Evolutionary conservation across 2,888 invertebrate species (phyloP).

Genomic region (Serripes groenlandicus): DNA sequence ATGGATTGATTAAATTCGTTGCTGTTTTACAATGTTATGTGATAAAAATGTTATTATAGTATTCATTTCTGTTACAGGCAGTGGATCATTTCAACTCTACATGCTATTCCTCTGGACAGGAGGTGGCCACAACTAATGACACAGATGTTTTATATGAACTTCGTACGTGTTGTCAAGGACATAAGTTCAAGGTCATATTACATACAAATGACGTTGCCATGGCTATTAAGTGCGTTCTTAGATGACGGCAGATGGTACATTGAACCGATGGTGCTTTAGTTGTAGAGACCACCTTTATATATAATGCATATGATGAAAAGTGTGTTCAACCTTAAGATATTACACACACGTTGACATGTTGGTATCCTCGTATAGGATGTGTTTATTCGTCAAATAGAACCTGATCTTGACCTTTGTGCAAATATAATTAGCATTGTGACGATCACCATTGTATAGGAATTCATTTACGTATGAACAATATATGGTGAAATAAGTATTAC

Average conservation of each 20-base stretch:
- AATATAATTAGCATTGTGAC: too few relatives aligned
- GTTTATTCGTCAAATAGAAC: too few relatives aligned
- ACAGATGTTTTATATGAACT: constrained; percentile 40
- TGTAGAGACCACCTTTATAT: too few relatives aligned
- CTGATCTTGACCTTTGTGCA: too few relatives aligned
- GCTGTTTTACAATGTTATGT: not conserved
- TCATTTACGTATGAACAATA: too few relatives aligned
- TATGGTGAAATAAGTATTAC: too few relatives aligned
- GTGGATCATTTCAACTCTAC: constrained; percentile 20
- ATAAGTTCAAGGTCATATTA: constrained; percentile 59
- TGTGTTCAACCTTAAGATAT: too few relatives aligned
- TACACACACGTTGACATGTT: too few relatives aligned
- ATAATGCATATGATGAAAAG: too few relatives aligned
- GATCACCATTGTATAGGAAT: too few relatives aligned
- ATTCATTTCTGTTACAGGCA: constrained; percentile 17
- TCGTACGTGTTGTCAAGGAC: constrained; percentile 57
- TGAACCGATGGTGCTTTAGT: constrained; percentile 31
- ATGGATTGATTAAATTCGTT: too few relatives aligned
- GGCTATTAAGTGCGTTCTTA: constrained; percentile 58
- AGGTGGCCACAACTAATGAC: constrained; percentile 61
- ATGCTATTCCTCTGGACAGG: constrained; percentile 39
- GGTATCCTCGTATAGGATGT: too few relatives aligned
- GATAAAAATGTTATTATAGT: not conserved
- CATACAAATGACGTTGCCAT: constrained; percentile 54
- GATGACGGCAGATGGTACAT: constrained; percentile 23